These are phyloP conservation scores for Dunckerocampus dactyliophorus DNA, from an alignment of 2,113 vertebrate species.

Conservation along the genomic window DNA sequence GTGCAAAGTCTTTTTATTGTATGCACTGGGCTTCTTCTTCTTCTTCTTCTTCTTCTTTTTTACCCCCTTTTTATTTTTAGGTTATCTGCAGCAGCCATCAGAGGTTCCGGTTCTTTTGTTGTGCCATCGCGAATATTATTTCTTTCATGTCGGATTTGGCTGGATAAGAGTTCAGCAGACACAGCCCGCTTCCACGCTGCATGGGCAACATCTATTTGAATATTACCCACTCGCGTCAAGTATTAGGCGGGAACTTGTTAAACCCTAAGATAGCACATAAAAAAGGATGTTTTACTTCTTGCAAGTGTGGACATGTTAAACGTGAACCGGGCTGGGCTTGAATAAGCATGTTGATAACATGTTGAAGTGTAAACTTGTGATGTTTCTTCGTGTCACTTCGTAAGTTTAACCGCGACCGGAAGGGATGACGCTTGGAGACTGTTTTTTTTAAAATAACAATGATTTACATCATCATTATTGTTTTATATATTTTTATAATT, in stretches of 20 bases:
- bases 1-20: conserved; percentile 51
- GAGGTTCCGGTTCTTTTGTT: conserved; percentile 58
- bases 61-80: conserved; percentile 38
- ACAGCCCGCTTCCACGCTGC: conserved; percentile 16
- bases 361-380: too few species aligned
- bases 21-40: conserved; percentile 37
- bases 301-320: too few species aligned
- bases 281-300: too few species aligned
- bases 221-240: conserved; percentile 25
- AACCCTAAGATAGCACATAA: too few species aligned
- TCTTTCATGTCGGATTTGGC: conserved; percentile 62
- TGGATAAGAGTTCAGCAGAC: conserved; percentile 49
- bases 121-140: conserved; percentile 43
- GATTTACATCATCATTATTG: too few species aligned
- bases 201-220: conserved; percentile 35
- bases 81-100: conserved; percentile 61
- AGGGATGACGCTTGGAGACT: too few species aligned
- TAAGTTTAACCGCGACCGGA: too few species aligned
- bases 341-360: too few species aligned
- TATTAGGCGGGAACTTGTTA: conserved; percentile 4
- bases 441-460: too few species aligned
- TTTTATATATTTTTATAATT: too few species aligned
- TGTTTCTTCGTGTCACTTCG: too few species aligned
- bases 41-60: background rate
- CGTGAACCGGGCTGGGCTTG: too few species aligned